phyloP scores from a whole-genome alignment of 2,113 vertebrate genomes.

The Ardeotis arabs region DNA sequence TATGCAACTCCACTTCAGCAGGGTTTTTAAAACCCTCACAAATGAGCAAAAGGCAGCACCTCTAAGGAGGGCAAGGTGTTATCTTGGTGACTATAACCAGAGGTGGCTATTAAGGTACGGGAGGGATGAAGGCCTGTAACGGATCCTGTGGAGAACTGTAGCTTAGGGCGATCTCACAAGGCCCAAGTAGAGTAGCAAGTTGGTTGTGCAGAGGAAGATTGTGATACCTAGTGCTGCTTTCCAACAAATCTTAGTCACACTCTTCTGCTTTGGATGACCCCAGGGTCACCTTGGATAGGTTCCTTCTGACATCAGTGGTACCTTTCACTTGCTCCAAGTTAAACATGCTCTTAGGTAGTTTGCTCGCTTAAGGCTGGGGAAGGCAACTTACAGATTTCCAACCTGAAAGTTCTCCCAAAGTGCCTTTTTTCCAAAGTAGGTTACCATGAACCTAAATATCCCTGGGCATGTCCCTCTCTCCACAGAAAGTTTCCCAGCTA shows the following conservation, averaged over 20 bases:
- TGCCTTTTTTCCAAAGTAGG: slow-evolving; percentile 16
- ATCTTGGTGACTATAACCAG: not conserved
- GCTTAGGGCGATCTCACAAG: not conserved
- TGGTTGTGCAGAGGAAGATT: not conserved
- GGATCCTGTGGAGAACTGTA: not conserved
- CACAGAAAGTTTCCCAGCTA: not conserved
- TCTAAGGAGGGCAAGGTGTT: not conserved
- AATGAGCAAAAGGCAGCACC: not conserved
- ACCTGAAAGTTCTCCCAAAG: not conserved
- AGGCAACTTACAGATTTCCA: not conserved
- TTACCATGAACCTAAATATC: slow-evolving; percentile 25
- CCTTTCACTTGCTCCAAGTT: not conserved
- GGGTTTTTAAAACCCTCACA: not conserved
- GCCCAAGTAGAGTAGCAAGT: not conserved
- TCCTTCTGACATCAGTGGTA: not conserved
- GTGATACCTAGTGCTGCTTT: not conserved
- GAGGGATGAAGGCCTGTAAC: not conserved
- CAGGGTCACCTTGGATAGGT: not conserved
- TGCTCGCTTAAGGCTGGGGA: not conserved
- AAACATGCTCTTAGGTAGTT: not conserved
- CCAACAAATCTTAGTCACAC: not conserved
- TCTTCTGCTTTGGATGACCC: not conserved
- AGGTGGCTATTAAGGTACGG: not conserved
- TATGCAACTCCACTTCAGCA: not conserved
- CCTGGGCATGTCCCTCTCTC: not conserved